Base-by-base conservation (phyloP, 2,888 invertebrate genomes). In the Rhyacophila evoluta region DNA sequence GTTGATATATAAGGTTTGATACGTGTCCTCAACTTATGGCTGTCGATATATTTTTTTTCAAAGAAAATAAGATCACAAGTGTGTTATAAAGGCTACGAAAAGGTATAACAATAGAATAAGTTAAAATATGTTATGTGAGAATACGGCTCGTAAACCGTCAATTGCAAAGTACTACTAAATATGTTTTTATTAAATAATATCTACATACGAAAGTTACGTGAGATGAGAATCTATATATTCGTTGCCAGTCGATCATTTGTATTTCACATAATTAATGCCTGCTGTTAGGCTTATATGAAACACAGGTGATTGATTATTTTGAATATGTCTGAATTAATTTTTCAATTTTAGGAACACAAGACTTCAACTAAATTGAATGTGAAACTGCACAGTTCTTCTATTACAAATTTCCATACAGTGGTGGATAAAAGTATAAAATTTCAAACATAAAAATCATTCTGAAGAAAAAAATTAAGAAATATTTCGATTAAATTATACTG, bases 291-390 rank as follows among this genome's bases (percentile, higher is more conserved):
- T 55, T 19, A 25, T 55, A 55, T 55, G 55, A 55, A 55, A 25
- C 55, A 55, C 25, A 55, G 55, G 15, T 55, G 55, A 55, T 55
- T 55, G 55, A 55, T 55, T 55, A 55, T 55, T 55, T 55, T 55
- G 55, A 55, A 55, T 55, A 55, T 10, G 55, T 55, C 55, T 55
- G 55, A 55, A 55, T 55, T 55, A 55, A 55, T 55, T 55, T 55
- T 55, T 55, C 55, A 55, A 55, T 55, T 55, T 55, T 55, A 15
- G 19, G 19, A 55, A 19, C 55, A 55, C 55, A 55, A 55, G 55
- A 55, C 55, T 19, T 55, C 55, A 55, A 55, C 55, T 19, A 55
- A 55, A 55, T 55, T 55, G 12, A 55, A 55, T 55, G 55, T 55
- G 55, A 55, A 55, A 55, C 19, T 55, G 55, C 55, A 55, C 55